Percentiles rank a stretch among this genome's conserved stretches.
Evolutionary conservation across 2,888 invertebrate genomes (phyloP).

Genomic region (Apamea sordens): DNA sequence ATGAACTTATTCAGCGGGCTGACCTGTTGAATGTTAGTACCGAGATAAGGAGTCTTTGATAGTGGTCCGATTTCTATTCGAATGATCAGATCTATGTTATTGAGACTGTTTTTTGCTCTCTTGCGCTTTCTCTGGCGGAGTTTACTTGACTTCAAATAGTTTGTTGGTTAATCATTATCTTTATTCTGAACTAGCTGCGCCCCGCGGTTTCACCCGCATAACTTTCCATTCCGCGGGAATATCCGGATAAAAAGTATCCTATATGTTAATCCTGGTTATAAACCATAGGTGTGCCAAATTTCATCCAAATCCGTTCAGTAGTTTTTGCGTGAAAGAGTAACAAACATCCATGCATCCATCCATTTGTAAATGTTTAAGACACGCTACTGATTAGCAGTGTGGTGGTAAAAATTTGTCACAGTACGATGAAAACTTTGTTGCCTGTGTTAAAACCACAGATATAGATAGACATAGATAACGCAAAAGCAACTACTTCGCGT

Average conservation of each 20-base stretch:
- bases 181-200: no score
- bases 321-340: no score
- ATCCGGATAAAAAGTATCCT: no score
- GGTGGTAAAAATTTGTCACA: background rate
- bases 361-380: background rate
- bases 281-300: no score
- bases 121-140: background rate
- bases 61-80: background rate
- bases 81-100: background rate
- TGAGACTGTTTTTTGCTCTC: background rate
- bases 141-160: background rate
- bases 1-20: slow-evolving; percentile 26
- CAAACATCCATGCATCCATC: no score
- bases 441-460: no score
- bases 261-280: no score
- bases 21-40: slow-evolving; percentile 29
- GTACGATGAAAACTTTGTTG: background rate
- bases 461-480: no score
- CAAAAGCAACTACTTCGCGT: no score
- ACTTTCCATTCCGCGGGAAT: no score
- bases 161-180: background rate
- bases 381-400: background rate
- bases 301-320: no score
- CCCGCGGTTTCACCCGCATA: no score
- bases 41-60: slow-evolving; percentile 5